phyloP scores from a whole-genome alignment of 2,797 vertebrate genomes.

The Xerus rutilus region DNA sequence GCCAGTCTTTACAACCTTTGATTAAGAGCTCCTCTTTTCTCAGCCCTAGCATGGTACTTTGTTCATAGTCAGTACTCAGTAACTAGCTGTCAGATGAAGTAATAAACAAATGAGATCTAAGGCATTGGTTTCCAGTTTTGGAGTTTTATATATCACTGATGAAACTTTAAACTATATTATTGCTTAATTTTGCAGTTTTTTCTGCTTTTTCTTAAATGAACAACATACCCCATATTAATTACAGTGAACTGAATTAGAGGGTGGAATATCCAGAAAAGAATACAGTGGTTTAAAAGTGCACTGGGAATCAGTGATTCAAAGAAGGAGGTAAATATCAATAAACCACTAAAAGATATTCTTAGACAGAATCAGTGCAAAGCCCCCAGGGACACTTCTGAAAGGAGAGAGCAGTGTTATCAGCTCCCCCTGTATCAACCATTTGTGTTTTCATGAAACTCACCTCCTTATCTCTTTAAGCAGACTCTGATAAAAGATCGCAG shows the following conservation, averaged over 20 bases:
- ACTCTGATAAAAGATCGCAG: slow-evolving; percentile 72
- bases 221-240: slow-evolving; percentile 12
- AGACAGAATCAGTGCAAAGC: background rate
- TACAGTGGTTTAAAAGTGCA: slow-evolving; percentile 12
- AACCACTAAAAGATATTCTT: slow-evolving; percentile 49
- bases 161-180: background rate
- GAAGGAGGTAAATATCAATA: slow-evolving; percentile 40
- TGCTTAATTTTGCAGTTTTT: slow-evolving; percentile 32
- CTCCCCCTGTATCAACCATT: slow-evolving; percentile 28
- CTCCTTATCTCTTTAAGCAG: slow-evolving; percentile 73
- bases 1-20: slow-evolving; percentile 10
- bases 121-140: background rate
- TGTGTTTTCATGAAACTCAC: slow-evolving; percentile 44
- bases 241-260: slow-evolving; percentile 28
- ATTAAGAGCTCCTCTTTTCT: background rate
- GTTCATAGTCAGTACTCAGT: background rate
- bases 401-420: slow-evolving; percentile 56
- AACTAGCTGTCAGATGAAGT: background rate
- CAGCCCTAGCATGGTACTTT: background rate
- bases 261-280: slow-evolving; percentile 43
- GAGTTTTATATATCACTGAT: background rate
- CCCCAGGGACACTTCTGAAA: slow-evolving; percentile 40
- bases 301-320: slow-evolving; percentile 55
- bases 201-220: slow-evolving; percentile 35
- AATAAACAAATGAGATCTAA: background rate